A percentile compares a stretch with the other conserved stretches of the same genome.
phyloP scores from a whole-genome alignment of 2,888 invertebrate genomes.

The Tridacna gigas region DNA sequence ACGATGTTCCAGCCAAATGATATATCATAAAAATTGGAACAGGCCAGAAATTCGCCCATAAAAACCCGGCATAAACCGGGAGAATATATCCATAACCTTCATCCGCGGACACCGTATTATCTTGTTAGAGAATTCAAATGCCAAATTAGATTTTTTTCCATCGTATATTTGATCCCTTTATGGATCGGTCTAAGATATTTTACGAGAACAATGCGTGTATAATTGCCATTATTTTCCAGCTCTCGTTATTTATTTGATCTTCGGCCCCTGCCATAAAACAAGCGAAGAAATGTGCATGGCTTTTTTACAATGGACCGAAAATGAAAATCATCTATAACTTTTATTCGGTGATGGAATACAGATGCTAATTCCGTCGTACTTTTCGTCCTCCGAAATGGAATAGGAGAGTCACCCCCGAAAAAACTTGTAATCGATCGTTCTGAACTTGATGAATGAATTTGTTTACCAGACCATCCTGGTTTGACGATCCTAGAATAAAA shows the following conservation, averaged over 20 bases:
- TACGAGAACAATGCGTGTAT: conserved; percentile 55
- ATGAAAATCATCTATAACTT: not conserved
- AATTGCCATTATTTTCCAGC: conserved; percentile 57
- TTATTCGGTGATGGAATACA: not conserved
- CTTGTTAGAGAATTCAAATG: conserved; percentile 36
- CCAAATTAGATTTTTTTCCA: conserved; percentile 44
- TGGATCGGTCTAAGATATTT: conserved; percentile 53
- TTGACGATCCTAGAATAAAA: too few species aligned
- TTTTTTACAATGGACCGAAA: not conserved
- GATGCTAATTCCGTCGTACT: not conserved
- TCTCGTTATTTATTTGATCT: conserved; percentile 37
- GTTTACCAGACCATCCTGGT: too few species aligned
- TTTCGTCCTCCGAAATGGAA: too few species aligned
- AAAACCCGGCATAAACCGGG: conserved; percentile 15
- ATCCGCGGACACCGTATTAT: conserved; percentile 17
- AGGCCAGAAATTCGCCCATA: conserved; percentile 15
- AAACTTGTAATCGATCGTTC: too few species aligned
- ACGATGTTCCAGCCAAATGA: too few species aligned
- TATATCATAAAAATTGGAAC: conserved; percentile 19
- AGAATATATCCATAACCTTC: conserved; percentile 24
- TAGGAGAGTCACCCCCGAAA: too few species aligned
- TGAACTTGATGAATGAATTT: too few species aligned
- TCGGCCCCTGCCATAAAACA: conserved; percentile 7
- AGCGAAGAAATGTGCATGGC: conserved; percentile 13
- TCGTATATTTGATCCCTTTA: conserved; percentile 57